Evolutionary conservation across 1,140 invertebrate species (phyloP).

Genomic region (Lasioglossum albipes): DNA sequence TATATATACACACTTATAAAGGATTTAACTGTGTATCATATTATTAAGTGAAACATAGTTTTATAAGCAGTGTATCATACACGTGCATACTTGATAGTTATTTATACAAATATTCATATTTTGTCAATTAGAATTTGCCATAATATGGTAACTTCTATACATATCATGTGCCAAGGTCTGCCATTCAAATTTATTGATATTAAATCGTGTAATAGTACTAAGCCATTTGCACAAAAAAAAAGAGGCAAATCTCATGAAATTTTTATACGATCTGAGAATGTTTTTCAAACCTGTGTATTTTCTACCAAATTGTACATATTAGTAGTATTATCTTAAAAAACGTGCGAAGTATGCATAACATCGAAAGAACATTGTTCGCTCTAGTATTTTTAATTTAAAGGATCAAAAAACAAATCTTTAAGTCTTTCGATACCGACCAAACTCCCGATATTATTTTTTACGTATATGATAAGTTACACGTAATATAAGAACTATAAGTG

Average conservation of each 20-base stretch:
- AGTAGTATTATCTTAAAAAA: slow-evolving; percentile 15
- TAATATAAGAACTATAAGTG: slow-evolving; percentile 10
- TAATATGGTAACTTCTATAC: slow-evolving; percentile 16
- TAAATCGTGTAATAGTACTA: neutral
- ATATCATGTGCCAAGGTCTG: slow-evolving; percentile 39
- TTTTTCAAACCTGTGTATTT: slow-evolving; percentile 18
- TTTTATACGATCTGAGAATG: slow-evolving; percentile 14
- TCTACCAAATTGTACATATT: slow-evolving; percentile 49
- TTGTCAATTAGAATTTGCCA: slow-evolving; percentile 31
- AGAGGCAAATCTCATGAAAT: slow-evolving; percentile 6
- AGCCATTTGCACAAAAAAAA: neutral
- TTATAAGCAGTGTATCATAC: slow-evolving; percentile 29
- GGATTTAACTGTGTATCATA: slow-evolving; percentile 42
- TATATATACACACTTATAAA: slow-evolving; percentile 36
- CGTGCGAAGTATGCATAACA: neutral
- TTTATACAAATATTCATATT: neutral
- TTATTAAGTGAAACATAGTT: slow-evolving; percentile 38
- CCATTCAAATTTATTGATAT: slow-evolving; percentile 19
- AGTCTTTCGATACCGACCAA: slow-evolving; percentile 27
- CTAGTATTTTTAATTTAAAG: slow-evolving; percentile 5
- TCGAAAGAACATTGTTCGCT: neutral
- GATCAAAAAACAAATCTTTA: slow-evolving; percentile 2
- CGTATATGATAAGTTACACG: slow-evolving; percentile 1
- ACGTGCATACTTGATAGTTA: slow-evolving; percentile 14
- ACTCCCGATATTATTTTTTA: slow-evolving; percentile 33